Conservation (phyloP, 2,888 invertebrate genomes). For the Monochamus alternatus region DNA sequence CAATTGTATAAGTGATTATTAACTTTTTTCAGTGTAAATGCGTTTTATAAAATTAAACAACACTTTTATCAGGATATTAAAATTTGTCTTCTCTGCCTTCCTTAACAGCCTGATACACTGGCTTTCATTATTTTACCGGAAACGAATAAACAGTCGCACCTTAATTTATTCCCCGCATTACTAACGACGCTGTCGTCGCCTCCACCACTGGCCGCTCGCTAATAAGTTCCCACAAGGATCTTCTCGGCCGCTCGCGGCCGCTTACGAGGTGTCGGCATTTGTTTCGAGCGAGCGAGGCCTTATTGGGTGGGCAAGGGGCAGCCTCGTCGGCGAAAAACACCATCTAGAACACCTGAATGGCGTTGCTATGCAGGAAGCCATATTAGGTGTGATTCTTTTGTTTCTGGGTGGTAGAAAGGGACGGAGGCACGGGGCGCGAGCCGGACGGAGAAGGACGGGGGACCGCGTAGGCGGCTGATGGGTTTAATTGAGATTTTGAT, state of each 20-base stretch:
- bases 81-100: too few relatives aligned
- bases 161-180: too few relatives aligned
- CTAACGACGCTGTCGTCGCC: slow-evolving; percentile 8
- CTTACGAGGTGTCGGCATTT: slow-evolving; percentile 67
- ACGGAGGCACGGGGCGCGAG: slow-evolving; percentile 47
- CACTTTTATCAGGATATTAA: too few relatives aligned
- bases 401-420: slow-evolving; percentile 70
- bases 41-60: too few relatives aligned
- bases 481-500: slow-evolving; percentile 49
- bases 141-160: too few relatives aligned
- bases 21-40: too few relatives aligned
- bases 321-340: slow-evolving; percentile 66
- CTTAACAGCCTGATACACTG: too few relatives aligned
- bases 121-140: too few relatives aligned
- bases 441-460: slow-evolving; percentile 44
- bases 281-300: slow-evolving; percentile 63
- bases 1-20: too few relatives aligned
- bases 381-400: slow-evolving; percentile 69
- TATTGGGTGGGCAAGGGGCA: slow-evolving; percentile 70
- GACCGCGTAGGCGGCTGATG: slow-evolving; percentile 46
- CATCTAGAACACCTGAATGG: slow-evolving; percentile 69
- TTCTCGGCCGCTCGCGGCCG: slow-evolving; percentile 48
- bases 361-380: slow-evolving; percentile 69
- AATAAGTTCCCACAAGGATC: slow-evolving; percentile 45
- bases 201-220: slow-evolving; percentile 24